Evolutionary conservation across 1,140 invertebrate species (phyloP), one percentile per base, ranked within the genome.

Genomic region (Ceratoteleas bidentatus): DNA sequence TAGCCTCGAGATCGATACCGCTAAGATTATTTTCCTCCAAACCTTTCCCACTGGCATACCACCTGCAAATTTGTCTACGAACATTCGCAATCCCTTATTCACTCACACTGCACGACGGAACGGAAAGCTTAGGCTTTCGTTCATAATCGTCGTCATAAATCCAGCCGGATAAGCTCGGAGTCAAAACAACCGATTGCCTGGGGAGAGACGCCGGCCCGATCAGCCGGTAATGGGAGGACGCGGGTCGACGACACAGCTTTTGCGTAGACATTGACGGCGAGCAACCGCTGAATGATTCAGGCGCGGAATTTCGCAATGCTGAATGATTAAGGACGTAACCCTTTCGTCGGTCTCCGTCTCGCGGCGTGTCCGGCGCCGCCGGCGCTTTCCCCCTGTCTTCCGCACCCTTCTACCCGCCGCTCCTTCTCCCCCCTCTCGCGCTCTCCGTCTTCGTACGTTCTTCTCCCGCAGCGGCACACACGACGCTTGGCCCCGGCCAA

Each of bases 251-350:
- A 54, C 70, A 33, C 57, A 57, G 61, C 50, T 64, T 49, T 69
- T 65, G 61, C 61, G 58, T 74, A 62, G 57, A 75, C 70, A 74
- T 70, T 69, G 70, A 81, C 65, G 76, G 85, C 79, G 79, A 85
- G 84, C 80, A 83, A 84, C 68, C 84, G 81, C 80, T 90, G 86
- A 90, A 89, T 89, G 85, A 88, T 89, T 89, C 88, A 90, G 79
- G 64, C 79, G 74, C 83, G 75, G 84, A 91, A 90, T 90, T 90
- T 90, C 88, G 88, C 86, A 85, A 90, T 86, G 81, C 70, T 90
- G 82, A 90, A 90, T 87, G 88, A 90, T 90, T 90, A 89, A 90
- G 84, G 60, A 74, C 69, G 75, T 82, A 89, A 87, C 86, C 88
- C 87, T 85, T 85, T 85, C 75, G 80, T 83, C 75, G 66, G 58